Percentiles rank a stretch among this genome's conserved stretches.
These are phyloP conservation scores for Hippocampus zosterae DNA, from an alignment of 2,113 vertebrate species.

Conservation along the genomic window DNA sequence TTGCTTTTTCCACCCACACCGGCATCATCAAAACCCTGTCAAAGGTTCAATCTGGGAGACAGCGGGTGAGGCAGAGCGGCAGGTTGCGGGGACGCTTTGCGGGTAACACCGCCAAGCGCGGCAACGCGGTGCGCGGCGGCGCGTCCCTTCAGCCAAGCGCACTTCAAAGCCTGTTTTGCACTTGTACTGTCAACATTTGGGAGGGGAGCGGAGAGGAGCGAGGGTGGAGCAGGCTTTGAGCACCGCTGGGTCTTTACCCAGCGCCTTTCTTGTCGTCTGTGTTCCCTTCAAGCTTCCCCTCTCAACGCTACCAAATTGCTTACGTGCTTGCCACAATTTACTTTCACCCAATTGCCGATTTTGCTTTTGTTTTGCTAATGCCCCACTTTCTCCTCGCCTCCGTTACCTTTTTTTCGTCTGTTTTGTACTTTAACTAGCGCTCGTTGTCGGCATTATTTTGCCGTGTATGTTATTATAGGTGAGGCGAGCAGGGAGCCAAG, in stretches of 20 bases:
- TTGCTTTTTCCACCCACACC: slow-evolving; percentile 47
- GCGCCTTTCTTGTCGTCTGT: slow-evolving; percentile 60
- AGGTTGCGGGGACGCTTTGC: slow-evolving; percentile 68
- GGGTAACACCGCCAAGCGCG: slow-evolving; percentile 70
- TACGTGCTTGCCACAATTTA: slow-evolving; percentile 49
- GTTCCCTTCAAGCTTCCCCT: slow-evolving; percentile 66
- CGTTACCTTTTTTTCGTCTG: slow-evolving; percentile 41
- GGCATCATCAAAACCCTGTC: slow-evolving; percentile 53
- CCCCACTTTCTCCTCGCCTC: slow-evolving; percentile 58
- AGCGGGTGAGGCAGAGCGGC: slow-evolving; percentile 30
- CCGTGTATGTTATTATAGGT: slow-evolving; percentile 41
- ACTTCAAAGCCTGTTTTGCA: slow-evolving; percentile 78
- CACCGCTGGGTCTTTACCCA: slow-evolving; percentile 69
- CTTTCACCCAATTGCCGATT: slow-evolving; percentile 54
- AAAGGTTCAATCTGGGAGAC: slow-evolving; percentile 46
- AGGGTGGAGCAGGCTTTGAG: slow-evolving; percentile 75
- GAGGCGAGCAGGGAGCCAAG: slow-evolving; percentile 59
- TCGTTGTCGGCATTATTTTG: slow-evolving; percentile 35
- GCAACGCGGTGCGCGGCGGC: slow-evolving; percentile 46
- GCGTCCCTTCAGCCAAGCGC: slow-evolving; percentile 58
- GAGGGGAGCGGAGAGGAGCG: slow-evolving; percentile 40
- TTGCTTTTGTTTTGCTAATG: slow-evolving; percentile 60
- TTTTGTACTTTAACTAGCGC: slow-evolving; percentile 58
- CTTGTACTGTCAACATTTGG: slow-evolving; percentile 76
- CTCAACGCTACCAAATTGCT: slow-evolving; percentile 65